These are phyloP conservation scores for Loxodonta africana DNA, from an alignment of 2,113 vertebrate species.

Conservation along the genomic window DNA sequence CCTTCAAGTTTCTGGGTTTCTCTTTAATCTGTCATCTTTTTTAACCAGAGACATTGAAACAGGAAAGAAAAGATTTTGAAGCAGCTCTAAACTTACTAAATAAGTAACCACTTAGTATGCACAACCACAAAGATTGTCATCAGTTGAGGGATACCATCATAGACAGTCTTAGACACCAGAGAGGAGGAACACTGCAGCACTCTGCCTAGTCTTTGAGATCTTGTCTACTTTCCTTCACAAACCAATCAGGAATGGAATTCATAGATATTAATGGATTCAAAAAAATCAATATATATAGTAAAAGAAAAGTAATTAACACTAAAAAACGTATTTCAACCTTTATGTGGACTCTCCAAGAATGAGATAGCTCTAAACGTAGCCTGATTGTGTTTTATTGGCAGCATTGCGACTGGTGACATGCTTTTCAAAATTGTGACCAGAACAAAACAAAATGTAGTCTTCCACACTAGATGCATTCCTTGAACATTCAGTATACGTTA, in stretches of 20 bases:
- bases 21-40: neutral
- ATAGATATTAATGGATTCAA: neutral
- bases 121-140: neutral
- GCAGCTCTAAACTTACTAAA: neutral
- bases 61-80: neutral
- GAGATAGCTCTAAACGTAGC: neutral
- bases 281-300: neutral
- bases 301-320: neutral
- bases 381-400: neutral
- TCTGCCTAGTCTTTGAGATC: neutral
- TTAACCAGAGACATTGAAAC: neutral
- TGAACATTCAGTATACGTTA: neutral
- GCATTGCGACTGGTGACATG: no score
- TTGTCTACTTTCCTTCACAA: neutral
- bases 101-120: neutral
- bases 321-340: neutral
- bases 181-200: neutral
- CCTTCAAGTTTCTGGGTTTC: neutral
- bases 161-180: neutral
- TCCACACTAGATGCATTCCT: neutral
- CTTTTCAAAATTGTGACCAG: neutral
- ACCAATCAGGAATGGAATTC: neutral
- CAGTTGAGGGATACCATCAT: neutral
- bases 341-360: accelerated
- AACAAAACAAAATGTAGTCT: neutral